Base-by-base conservation (phyloP, 2,888 invertebrate genomes). In the Sinotaia quadrata region DNA sequence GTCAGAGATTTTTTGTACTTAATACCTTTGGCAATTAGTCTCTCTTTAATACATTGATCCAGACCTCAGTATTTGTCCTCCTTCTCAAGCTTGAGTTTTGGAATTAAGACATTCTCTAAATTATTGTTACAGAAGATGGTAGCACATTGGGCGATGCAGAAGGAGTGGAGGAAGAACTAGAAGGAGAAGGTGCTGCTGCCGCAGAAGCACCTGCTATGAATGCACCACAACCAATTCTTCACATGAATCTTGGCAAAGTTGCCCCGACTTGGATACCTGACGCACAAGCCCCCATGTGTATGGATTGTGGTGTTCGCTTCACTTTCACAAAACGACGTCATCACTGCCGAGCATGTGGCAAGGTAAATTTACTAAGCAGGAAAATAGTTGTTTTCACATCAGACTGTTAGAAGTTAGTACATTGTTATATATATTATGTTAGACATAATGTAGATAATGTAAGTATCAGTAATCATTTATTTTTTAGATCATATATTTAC, bases 251-350 rank as follows among this genome's bases (percentile, higher is more conserved):
- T 66, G 95, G 95, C 0, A 92, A 92, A 84, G 91, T 93, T 67
- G 93, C 94, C 18, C 95, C 95, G 0, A 91, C 93, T 80, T 96
- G 96, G 96, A 92, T 96, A 62, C 95, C 95, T 0, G 96, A 96
- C 87, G 90, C 92, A 4, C 94, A 94, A 78, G 93, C 95, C 7
- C 90, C 91, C n/a, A 90, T 90, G 74, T 96, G 96, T 85, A 93
- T 95, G 92, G 92, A 94, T 76, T 96, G 96, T 86, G 92, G 93
- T 72, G 88, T 91, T 56, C 93, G 92, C 87, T 96, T 95, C 87
- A 94, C 93, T 0, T 91, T 95, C 74, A 91, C 95, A 60, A 93
- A 93, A 85, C 90, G 95, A 52, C 90, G 95, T 44, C 91, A 92
- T 80, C 95, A 96, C 88, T 96, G 95, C 85, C 90, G 95, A 63